phyloP scores from a whole-genome alignment of 2,797 vertebrate species.

The Chloroceryle amazona region DNA sequence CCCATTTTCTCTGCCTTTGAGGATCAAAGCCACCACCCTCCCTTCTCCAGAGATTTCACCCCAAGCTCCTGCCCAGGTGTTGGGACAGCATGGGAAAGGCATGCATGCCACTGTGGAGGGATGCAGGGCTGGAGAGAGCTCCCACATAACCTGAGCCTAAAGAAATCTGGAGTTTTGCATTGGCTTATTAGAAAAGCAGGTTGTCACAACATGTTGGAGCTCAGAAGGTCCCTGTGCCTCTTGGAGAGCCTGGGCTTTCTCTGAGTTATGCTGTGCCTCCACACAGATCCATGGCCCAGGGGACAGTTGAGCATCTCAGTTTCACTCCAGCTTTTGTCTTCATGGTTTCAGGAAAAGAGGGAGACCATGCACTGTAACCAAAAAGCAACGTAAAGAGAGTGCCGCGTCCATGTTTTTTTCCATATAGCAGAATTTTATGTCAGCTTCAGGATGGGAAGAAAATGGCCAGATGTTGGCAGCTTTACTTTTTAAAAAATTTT shows the following conservation, averaged over 20 bases:
- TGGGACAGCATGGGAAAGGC: accelerated
- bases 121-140: not conserved
- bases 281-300: not conserved
- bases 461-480: accelerated
- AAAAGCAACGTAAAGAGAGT: not conserved
- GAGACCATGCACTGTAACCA: not conserved
- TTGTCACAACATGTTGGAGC: not conserved
- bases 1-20: not conserved
- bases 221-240: not conserved
- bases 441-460: not conserved
- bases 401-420: accelerated
- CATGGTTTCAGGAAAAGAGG: not conserved
- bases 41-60: not conserved
- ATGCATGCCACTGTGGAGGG: accelerated
- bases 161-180: not conserved
- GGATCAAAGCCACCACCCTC: not conserved
- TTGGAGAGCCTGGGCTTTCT: accelerated
- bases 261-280: not conserved
- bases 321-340: not conserved
- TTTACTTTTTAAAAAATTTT: not conserved
- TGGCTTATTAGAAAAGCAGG: not conserved
- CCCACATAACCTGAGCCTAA: not conserved
- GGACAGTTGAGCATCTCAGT: not conserved
- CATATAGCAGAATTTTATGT: not conserved
- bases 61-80: not conserved